These are phyloP conservation scores for Calyptomena viridis DNA, from an alignment of 2,113 vertebrate genomes.

Conservation along the genomic window DNA sequence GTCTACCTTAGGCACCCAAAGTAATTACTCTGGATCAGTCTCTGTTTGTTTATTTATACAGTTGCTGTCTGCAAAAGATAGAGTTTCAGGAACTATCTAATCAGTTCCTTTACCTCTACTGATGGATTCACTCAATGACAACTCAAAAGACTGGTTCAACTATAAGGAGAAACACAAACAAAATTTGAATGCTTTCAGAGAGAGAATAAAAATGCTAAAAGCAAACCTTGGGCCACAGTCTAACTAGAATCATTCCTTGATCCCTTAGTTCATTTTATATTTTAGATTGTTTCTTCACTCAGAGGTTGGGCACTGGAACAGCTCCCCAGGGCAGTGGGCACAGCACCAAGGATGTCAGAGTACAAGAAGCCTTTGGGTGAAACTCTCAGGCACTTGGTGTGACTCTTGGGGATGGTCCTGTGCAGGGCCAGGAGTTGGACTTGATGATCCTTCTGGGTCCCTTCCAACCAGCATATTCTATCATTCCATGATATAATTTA, in stretches of 20 bases:
- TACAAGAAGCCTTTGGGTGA: background rate
- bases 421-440: background rate
- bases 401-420: background rate
- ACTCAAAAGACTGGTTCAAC: background rate
- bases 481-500: background rate
- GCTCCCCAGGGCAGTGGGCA: background rate
- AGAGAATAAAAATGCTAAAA: background rate
- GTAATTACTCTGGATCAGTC: background rate
- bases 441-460: background rate
- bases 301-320: background rate
- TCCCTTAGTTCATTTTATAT: background rate
- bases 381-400: background rate
- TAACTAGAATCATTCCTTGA: background rate
- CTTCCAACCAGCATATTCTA: background rate
- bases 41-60: background rate
- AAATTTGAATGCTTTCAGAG: background rate
- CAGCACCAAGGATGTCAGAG: background rate
- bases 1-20: background rate
- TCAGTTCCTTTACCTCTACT: background rate
- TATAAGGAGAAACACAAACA: background rate
- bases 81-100: background rate
- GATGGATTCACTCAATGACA: background rate
- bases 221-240: background rate
- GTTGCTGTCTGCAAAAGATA: background rate
- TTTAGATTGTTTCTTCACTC: background rate